Percentiles rank a stretch among this genome's conserved stretches.
Evolutionary conservation across 2,888 invertebrate species (phyloP).

Genomic region (Xanthorhoe spadicearia): DNA sequence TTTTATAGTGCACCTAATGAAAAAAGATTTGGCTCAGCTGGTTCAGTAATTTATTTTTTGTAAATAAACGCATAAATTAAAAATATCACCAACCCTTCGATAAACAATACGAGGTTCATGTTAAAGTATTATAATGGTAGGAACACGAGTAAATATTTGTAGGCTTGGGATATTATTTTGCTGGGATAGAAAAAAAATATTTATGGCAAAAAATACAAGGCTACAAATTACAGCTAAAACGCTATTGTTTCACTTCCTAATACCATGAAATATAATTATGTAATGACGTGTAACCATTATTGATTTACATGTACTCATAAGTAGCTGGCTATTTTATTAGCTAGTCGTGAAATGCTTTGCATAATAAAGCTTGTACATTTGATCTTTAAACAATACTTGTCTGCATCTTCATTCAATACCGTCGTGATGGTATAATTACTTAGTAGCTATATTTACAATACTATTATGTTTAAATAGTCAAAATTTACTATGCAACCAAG

Average conservation of each 20-base stretch:
- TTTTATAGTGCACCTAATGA: too few species aligned
- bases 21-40: too few species aligned
- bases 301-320: slow-evolving; percentile 28
- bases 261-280: slow-evolving; percentile 39
- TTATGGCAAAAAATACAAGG: background rate
- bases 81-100: too few species aligned
- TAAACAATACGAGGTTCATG: too few species aligned
- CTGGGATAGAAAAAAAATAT: background rate
- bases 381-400: slow-evolving; percentile 36
- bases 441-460: slow-evolving; percentile 36
- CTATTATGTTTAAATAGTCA: slow-evolving; percentile 1
- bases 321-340: slow-evolving; percentile 36
- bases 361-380: slow-evolving; percentile 34
- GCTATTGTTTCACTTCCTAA: slow-evolving; percentile 57
- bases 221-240: background rate
- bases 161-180: too few species aligned
- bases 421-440: slow-evolving; percentile 46
- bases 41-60: too few species aligned
- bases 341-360: slow-evolving; percentile 39
- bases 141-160: too few species aligned
- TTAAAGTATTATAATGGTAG: too few species aligned
- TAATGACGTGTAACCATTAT: slow-evolving; percentile 46
- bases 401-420: slow-evolving; percentile 44
- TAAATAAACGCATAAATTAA: too few species aligned
- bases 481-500: background rate